Base-by-base conservation (phyloP, 1,140 invertebrate species). In the Venustaconcha ellipsiformis region DNA sequence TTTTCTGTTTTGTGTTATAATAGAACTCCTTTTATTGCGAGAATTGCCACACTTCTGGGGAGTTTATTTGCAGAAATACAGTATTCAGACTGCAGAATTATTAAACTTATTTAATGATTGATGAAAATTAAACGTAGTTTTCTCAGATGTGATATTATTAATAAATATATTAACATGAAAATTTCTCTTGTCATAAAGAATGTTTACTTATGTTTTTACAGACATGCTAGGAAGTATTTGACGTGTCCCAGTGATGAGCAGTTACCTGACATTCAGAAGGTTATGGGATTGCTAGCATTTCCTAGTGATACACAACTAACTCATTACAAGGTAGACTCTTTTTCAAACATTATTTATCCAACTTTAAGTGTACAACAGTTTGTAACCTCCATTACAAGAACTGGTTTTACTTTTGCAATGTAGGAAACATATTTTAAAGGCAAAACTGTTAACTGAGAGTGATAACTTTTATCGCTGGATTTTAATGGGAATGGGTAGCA, bases 221-320 rank as follows among this genome's bases (percentile, higher is more conserved):
- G 95, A 82, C 96, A 99, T 91, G 96, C 97, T 0, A 93, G 97
- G 78, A 98, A 97, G 89, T 94, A 96, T 91, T 97, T 99, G 88
- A 93, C 95, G 2, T 93, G 92, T 67, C 94, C 94, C 85, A 87
- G 89, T 62, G 95, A 95, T 15, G 77, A 80, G n/a, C 96, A 97
- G 83, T 89, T 98, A 37, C 90, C 92, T 56, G 95, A 97, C 80
- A 95, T 99, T 69, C 96, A 97, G 86, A 94, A 95, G 85, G 96
- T 96, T 67, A 99, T 99, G 97, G 97, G 95, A 37, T 93, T 99
- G 71, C 91, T 99, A 60, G 97, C 97, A 12, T 99, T 97, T 91
- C 94, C 96, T 55, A 92, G 93, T 17, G 93, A 94, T 83, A 96
- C 95, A 78, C 93, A 89, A 59, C 82, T 93, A 20, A 92, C 92